A percentile compares a stretch with the other conserved stretches of the same genome.
phyloP scores from a whole-genome alignment of 2,113 vertebrate genomes.

The Anolis sagrei region DNA sequence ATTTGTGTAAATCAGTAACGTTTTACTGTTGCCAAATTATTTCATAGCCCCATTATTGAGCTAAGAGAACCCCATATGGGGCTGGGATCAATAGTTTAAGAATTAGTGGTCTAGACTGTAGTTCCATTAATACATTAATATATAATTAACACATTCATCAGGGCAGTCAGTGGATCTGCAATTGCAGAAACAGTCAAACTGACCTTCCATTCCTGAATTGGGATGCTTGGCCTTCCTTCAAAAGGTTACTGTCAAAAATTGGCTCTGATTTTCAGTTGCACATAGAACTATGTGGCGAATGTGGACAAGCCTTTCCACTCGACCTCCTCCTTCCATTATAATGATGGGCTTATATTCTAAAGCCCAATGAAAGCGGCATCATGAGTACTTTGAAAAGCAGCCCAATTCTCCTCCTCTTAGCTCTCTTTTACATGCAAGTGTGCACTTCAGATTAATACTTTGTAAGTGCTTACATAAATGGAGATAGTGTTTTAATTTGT shows the following conservation, averaged over 20 bases:
- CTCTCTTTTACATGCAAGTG: not conserved
- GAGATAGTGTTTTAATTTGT: not conserved
- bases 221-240: not conserved
- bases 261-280: not conserved
- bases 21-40: too few relatives aligned
- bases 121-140: too few relatives aligned
- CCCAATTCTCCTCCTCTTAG: not conserved
- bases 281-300: not conserved
- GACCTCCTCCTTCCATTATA: not conserved
- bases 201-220: not conserved
- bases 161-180: too few relatives aligned
- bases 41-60: too few relatives aligned
- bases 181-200: not conserved
- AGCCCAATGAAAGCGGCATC: not conserved
- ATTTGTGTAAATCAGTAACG: too few relatives aligned
- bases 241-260: not conserved
- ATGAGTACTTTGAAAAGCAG: not conserved
- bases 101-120: too few relatives aligned
- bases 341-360: not conserved
- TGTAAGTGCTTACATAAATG: not conserved
- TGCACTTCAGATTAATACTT: constrained; percentile 18
- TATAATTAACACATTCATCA: too few relatives aligned
- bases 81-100: too few relatives aligned
- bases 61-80: too few relatives aligned
- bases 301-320: not conserved